Conservation (phyloP, 2,888 invertebrate genomes). For the Apantesis nais region DNA sequence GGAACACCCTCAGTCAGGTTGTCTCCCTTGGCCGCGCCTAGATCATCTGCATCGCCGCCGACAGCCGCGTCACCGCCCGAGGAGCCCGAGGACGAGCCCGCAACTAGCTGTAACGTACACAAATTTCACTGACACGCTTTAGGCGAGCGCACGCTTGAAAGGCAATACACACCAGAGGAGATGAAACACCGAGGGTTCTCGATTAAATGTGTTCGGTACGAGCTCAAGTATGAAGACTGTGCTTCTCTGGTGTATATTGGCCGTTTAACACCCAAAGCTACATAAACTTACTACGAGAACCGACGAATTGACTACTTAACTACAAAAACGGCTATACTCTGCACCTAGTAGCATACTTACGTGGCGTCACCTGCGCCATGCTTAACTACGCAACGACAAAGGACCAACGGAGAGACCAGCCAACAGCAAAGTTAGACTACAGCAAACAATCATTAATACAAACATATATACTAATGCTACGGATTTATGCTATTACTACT, state of each 20-base stretch:
- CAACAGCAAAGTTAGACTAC: constrained; percentile 11
- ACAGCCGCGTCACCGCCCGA: constrained; percentile 81
- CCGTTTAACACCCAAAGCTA: neutral
- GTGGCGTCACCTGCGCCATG: constrained; percentile 7
- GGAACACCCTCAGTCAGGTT: constrained; percentile 93
- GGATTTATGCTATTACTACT: neutral
- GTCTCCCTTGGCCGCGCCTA: constrained; percentile 86
- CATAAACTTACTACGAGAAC: neutral
- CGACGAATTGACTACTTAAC: neutral
- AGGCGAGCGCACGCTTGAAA: neutral
- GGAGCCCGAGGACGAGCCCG: constrained; percentile 87
- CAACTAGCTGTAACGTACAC: constrained; percentile 88
- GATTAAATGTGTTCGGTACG: neutral
- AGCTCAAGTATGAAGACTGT: neutral
- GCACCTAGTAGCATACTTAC: constrained; percentile 13
- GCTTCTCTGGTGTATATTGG: neutral
- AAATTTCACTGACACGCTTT: neutral
- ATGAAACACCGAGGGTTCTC: neutral
- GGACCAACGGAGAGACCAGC: constrained; percentile 8
- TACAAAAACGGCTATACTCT: neutral
- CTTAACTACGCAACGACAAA: constrained; percentile 10
- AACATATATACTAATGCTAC: constrained; percentile 3
- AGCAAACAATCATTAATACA: neutral
- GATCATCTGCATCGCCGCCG: constrained; percentile 80
- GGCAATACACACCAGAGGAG: constrained; percentile 6